Percentiles rank a stretch among this genome's conserved stretches.
phyloP scores from a whole-genome alignment of 2,888 invertebrate species.

The Athetis lepigone region DNA sequence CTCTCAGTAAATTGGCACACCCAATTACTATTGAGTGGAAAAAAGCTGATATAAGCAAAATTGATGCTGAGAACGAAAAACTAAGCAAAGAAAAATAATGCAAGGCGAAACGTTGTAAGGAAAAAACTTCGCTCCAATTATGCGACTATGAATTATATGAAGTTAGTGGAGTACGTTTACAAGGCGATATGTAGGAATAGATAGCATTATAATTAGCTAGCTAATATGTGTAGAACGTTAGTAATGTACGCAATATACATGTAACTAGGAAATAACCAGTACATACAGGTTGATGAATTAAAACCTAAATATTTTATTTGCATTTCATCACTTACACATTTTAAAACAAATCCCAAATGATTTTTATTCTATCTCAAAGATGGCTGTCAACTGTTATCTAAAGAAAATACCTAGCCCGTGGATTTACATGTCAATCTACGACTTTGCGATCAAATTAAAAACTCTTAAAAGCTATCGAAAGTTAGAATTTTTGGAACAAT shows the following conservation, averaged over 20 bases:
- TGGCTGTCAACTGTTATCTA: background rate
- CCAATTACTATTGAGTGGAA: background rate
- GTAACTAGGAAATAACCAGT: conserved; percentile 50
- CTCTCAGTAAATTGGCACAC: background rate
- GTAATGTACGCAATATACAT: conserved; percentile 48
- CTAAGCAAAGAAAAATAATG: conserved; percentile 8
- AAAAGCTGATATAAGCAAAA: conserved; percentile 24
- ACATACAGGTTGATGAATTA: conserved; percentile 14
- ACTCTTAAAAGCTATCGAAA: background rate
- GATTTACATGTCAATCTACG: background rate
- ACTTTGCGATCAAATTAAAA: background rate
- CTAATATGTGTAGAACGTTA: conserved; percentile 35
- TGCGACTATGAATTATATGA: conserved; percentile 25
- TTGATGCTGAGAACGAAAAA: conserved; percentile 11
- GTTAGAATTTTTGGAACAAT: background rate
- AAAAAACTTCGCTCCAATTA: conserved; percentile 27
- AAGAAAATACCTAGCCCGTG: background rate
- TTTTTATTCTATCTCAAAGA: background rate
- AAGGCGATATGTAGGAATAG: conserved; percentile 45
- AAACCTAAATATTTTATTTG: too few relatives aligned
- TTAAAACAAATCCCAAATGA: background rate
- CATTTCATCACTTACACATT: too few relatives aligned
- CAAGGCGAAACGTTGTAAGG: conserved; percentile 18
- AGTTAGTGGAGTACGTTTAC: conserved; percentile 24
- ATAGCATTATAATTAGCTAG: conserved; percentile 51